These are phyloP conservation scores for Nemopilema nomurai DNA, from an alignment of 30 jellyfish, hydroid and myxozoan species.

Conservation along the genomic window DNA sequence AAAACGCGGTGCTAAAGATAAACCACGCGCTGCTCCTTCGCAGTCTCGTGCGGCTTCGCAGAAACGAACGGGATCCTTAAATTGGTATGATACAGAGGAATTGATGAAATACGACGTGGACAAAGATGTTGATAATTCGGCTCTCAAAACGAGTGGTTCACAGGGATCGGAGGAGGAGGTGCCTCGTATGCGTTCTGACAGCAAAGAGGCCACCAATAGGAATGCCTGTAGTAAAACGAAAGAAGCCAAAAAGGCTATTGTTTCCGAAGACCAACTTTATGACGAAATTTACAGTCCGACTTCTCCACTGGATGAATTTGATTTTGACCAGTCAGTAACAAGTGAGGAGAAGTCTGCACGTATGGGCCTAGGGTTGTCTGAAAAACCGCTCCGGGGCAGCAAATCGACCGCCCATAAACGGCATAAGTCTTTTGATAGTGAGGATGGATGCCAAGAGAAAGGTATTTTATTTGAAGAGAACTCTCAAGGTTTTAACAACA, in stretches of 20 bases:
- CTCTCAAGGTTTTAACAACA: background rate
- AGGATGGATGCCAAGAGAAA: background rate
- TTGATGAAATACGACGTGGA: slow-evolving; percentile 4
- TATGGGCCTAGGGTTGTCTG: no score
- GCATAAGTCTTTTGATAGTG: background rate
- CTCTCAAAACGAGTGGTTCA: background rate
- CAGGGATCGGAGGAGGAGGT: background rate
- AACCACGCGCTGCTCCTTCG: background rate
- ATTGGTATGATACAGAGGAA: slow-evolving; percentile 37
- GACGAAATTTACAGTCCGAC: slow-evolving; percentile 7
- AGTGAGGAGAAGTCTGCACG: no score
- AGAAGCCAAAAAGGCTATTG: background rate
- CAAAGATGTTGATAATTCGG: background rate
- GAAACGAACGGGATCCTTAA: background rate
- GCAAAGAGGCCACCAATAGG: no score
- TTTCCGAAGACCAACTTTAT: background rate
- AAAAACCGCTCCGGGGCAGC: no score
- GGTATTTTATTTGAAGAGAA: background rate
- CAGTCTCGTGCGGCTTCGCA: background rate
- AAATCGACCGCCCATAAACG: background rate
- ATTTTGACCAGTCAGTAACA: background rate
- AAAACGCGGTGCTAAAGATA: background rate
- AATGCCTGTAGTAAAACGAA: background rate
- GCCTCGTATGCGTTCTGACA: background rate
- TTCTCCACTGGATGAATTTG: slow-evolving; percentile 4